A percentile compares a stretch with the other conserved stretches of the same genome.
phyloP scores from a whole-genome alignment of 1,140 invertebrate genomes.

The Pseudomyrmex sp. region DNA sequence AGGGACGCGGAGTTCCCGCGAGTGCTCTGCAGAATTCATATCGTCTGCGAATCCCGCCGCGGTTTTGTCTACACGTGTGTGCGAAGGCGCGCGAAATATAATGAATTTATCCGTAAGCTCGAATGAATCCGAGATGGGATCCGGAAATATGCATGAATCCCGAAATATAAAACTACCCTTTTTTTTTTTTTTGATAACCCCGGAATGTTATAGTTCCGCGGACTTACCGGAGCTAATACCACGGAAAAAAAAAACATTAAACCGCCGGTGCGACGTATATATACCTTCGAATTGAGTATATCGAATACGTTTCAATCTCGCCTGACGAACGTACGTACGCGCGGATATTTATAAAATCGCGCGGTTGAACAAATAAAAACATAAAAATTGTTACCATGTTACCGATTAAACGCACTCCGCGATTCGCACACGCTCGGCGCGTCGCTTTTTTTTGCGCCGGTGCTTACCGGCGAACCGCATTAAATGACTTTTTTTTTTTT shows the following conservation, averaged over 20 bases:
- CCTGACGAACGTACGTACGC: no score
- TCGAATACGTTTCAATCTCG: no score
- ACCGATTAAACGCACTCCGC: conserved; percentile 27
- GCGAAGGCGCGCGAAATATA: conserved; percentile 32
- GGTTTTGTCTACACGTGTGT: conserved; percentile 40
- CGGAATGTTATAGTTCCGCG: no score
- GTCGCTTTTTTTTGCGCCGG: background rate
- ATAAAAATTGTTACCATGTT: conserved; percentile 18
- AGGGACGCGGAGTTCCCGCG: conserved; percentile 24
- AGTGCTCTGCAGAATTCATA: conserved; percentile 50
- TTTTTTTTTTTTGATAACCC: no score
- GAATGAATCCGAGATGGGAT: background rate
- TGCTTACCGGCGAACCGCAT: conserved; percentile 47
- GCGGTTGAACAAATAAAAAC: background rate
- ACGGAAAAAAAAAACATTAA: no score
- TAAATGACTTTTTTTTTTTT: conserved; percentile 24
- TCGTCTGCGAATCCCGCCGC: conserved; percentile 25
- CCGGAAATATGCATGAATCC: no score
- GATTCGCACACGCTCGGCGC: conserved; percentile 15
- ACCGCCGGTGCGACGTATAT: no score
- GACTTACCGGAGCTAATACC: no score
- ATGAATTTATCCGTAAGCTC: conserved; percentile 51
- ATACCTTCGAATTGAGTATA: no score
- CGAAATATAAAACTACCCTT: no score
- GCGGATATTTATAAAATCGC: no score